Conservation (phyloP, 2,113 vertebrate genomes). For the Jacana jacana region DNA sequence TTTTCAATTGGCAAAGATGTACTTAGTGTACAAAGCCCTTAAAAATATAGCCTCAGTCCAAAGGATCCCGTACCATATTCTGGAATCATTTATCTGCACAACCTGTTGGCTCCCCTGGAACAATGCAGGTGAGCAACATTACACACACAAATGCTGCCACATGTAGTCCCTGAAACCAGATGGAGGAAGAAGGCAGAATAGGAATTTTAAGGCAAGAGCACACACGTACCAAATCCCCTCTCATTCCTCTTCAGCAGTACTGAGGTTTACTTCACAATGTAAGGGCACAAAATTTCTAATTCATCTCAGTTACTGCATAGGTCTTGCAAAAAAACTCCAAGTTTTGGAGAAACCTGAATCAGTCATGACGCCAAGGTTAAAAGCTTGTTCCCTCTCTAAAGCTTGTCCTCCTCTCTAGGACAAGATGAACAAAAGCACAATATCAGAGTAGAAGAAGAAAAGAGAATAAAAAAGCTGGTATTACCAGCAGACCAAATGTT, state of each 20-base stretch:
- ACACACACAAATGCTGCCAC: not conserved
- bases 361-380: not conserved
- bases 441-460: not conserved
- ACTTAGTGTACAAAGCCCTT: not conserved
- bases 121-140: not conserved
- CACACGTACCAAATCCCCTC: not conserved
- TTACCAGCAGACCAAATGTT: not conserved
- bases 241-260: not conserved
- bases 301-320: not conserved
- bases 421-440: not conserved
- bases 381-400: not conserved
- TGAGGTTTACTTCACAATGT: not conserved
- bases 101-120: not conserved
- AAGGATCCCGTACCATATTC: not conserved
- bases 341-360: not conserved
- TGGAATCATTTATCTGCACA: not conserved
- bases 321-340: not conserved
- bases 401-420: not conserved
- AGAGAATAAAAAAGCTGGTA: not conserved
- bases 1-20: not conserved
- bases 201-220: not conserved
- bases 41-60: not conserved
- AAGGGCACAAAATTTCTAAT: not conserved
- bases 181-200: not conserved
- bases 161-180: not conserved